phyloP scores from a whole-genome alignment of 2,797 vertebrate genomes.

The Arctocebus calabarensis region DNA sequence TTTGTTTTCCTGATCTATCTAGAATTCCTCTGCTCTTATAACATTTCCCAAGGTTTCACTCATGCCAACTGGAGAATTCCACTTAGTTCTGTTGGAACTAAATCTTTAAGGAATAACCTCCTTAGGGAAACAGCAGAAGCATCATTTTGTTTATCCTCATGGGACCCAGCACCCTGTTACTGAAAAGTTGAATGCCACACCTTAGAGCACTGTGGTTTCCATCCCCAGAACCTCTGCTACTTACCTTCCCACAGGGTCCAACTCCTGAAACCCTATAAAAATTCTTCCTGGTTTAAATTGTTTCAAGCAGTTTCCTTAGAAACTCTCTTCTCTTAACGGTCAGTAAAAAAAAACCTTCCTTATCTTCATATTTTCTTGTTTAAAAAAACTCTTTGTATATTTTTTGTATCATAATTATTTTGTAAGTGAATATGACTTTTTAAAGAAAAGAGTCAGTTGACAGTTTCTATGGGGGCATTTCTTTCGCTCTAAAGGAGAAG shows the following conservation, averaged over 20 bases:
- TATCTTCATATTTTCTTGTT: background rate
- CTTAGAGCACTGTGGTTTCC: background rate
- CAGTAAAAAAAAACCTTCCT: background rate
- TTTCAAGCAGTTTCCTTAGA: background rate
- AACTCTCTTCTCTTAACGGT: background rate
- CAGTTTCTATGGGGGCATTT: background rate
- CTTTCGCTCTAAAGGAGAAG: rapidly evolving
- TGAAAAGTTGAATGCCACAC: background rate
- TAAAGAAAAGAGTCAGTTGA: background rate
- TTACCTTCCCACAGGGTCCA: background rate
- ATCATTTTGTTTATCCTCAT: background rate
- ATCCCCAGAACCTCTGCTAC: background rate
- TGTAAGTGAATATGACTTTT: background rate
- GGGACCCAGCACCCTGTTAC: background rate
- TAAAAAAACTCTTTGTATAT: background rate
- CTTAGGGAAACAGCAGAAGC: too few species aligned
- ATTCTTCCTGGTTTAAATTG: background rate
- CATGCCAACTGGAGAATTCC: background rate
- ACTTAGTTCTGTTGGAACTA: background rate
- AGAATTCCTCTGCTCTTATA: background rate
- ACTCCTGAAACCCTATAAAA: background rate
- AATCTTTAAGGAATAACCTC: background rate
- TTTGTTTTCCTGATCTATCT: background rate
- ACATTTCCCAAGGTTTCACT: too few species aligned
- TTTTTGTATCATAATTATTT: background rate